Conservation (phyloP, 2,888 invertebrate genomes). For the Patella pellucida region DNA sequence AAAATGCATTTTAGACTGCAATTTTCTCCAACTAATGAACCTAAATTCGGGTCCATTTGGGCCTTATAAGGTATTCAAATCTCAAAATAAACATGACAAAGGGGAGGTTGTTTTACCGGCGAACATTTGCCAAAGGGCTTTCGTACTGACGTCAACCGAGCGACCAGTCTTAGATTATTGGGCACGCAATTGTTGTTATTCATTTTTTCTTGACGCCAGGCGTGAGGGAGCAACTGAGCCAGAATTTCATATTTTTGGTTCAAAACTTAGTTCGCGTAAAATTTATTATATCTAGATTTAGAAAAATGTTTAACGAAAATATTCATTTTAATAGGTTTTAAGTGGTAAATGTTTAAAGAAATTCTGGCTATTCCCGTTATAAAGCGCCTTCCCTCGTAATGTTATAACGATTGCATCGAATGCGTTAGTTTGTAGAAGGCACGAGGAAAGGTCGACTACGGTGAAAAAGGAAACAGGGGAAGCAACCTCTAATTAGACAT, state of each 20-base stretch:
- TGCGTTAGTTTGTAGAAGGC: constrained; percentile 11
- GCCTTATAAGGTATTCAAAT: constrained; percentile 3
- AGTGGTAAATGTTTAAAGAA: constrained; percentile 22
- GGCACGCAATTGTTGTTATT: constrained; percentile 62
- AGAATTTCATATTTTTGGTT: constrained; percentile 31
- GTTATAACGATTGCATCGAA: constrained; percentile 15
- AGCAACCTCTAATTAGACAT: constrained; percentile 15
- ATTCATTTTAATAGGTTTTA: constrained; percentile 19
- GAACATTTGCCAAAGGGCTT: constrained; percentile 59
- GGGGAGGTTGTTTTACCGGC: constrained; percentile 56
- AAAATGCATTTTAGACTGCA: constrained; percentile 9
- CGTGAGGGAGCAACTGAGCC: constrained; percentile 37
- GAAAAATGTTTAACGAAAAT: constrained; percentile 27
- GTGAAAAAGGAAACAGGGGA: constrained; percentile 25
- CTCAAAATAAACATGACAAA: constrained; percentile 16
- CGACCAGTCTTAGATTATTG: constrained; percentile 65
- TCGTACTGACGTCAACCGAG: constrained; percentile 66
- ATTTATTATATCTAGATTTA: constrained; percentile 27
- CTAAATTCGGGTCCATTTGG: background rate
- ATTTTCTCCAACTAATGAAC: background rate
- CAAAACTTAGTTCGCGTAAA: constrained; percentile 28
- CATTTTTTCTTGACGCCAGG: constrained; percentile 49
- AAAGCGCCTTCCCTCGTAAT: constrained; percentile 60
- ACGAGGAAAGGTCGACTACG: constrained; percentile 28
- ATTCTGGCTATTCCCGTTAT: constrained; percentile 67